phyloP scores from a whole-genome alignment of 2,888 invertebrate species.

The Aspidiotus destructor region DNA sequence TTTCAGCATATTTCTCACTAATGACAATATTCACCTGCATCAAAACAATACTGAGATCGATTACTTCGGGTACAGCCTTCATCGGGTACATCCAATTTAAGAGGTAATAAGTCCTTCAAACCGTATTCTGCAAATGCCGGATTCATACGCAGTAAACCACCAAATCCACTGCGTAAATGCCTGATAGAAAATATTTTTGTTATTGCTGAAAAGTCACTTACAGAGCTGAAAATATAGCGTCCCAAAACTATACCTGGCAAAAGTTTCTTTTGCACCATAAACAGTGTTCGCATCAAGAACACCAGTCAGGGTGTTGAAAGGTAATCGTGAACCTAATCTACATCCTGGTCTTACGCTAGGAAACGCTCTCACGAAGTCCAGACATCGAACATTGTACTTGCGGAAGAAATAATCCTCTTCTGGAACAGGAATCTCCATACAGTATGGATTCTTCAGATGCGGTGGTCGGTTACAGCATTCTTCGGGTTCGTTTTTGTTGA shows the following conservation, averaged over 20 bases:
- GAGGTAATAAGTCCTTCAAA: constrained; percentile 73
- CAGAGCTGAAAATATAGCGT: background rate
- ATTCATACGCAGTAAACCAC: constrained; percentile 79
- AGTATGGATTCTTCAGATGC: constrained; percentile 79
- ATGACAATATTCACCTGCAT: constrained; percentile 50
- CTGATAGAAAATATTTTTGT: constrained; percentile 40
- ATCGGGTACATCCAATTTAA: constrained; percentile 80
- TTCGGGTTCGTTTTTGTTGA: constrained; percentile 81
- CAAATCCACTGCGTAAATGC: constrained; percentile 70
- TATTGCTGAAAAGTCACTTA: background rate
- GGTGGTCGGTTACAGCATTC: constrained; percentile 76
- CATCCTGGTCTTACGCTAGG: constrained; percentile 81
- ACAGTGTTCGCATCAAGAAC: constrained; percentile 82
- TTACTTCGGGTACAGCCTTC: constrained; percentile 86
- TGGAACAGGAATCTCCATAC: constrained; percentile 78
- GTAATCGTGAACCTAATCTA: constrained; percentile 73
- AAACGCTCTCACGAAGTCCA: constrained; percentile 81
- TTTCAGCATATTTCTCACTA: too few relatives aligned
- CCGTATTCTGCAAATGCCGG: constrained; percentile 80
- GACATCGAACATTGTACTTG: constrained; percentile 71
- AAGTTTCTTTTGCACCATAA: constrained; percentile 76
- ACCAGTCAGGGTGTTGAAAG: constrained; percentile 78
- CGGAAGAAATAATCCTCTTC: constrained; percentile 87
- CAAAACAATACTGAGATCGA: constrained; percentile 83
- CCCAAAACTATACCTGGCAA: constrained; percentile 46